Evolutionary conservation across 2,888 invertebrate species (phyloP).

Genomic region (Sepioteuthis lessoniana): DNA sequence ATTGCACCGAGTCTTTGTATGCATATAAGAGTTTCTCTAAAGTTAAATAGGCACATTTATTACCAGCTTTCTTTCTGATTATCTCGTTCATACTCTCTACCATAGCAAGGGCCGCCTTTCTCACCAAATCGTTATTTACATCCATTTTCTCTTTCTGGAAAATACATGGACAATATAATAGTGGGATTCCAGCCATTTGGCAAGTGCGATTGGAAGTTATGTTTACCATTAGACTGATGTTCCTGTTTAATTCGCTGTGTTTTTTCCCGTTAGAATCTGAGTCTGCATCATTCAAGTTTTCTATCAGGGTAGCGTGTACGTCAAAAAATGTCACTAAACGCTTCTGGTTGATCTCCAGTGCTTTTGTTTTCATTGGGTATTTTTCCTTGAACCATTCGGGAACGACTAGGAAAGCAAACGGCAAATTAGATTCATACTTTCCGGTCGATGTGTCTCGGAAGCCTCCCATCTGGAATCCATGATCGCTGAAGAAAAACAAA

Average conservation of each 20-base stretch:
- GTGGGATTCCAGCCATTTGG: not conserved
- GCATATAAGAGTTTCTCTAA: not conserved
- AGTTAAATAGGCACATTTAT: not conserved
- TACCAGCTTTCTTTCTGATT: not conserved
- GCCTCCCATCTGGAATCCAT: conserved; percentile 16
- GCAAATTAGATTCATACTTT: conserved; percentile 34
- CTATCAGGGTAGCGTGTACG: not conserved
- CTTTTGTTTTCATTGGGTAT: not conserved
- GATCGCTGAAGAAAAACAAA: conserved; percentile 37
- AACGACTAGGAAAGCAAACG: not conserved
- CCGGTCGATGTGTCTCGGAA: not conserved
- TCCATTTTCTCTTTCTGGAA: not conserved
- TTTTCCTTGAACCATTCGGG: conserved; percentile 38
- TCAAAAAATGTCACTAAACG: not conserved
- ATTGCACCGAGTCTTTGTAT: not conserved
- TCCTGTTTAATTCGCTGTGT: not conserved
- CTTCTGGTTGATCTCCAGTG: not conserved
- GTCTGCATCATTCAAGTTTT: not conserved
- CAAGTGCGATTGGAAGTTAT: conserved; percentile 12
- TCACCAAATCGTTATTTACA: not conserved
- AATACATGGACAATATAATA: not conserved
- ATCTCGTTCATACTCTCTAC: not conserved
- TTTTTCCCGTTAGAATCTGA: not conserved
- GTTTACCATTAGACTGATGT: not conserved
- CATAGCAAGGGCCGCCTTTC: not conserved